Percentiles rank a stretch among this genome's conserved stretches.
Evolutionary conservation across 2,888 invertebrate genomes (phyloP).

Genomic region (Polyommatus icarus): DNA sequence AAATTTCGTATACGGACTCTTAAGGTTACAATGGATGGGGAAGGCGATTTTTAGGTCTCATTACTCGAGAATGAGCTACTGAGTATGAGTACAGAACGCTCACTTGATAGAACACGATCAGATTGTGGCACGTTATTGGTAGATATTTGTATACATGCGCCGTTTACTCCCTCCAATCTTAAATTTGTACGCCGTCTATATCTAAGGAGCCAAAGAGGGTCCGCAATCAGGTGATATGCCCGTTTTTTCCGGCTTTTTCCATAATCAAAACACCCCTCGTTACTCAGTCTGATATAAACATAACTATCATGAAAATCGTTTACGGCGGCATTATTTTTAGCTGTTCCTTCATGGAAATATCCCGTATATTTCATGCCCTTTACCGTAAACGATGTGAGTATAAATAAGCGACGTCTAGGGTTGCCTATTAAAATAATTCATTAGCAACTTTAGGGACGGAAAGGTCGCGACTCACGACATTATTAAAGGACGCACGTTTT

Average conservation of each 20-base stretch:
- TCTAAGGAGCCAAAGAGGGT: neutral
- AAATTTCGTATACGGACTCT: too few relatives aligned
- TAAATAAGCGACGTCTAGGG: conserved; percentile 23
- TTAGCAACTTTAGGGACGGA: conserved; percentile 2
- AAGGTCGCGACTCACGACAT: neutral
- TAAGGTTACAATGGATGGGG: too few relatives aligned
- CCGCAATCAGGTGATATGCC: neutral
- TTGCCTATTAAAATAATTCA: conserved; percentile 16
- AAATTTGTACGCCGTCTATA: neutral
- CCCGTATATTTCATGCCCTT: conserved; percentile 12
- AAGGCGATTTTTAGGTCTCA: too few relatives aligned
- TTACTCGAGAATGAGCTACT: too few relatives aligned
- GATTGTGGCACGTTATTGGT: too few relatives aligned
- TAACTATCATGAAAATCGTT: conserved; percentile 1
- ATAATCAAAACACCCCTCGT: conserved; percentile 1
- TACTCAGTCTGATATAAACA: neutral
- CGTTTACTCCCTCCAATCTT: neutral
- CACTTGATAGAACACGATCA: too few relatives aligned
- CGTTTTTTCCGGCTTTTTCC: neutral
- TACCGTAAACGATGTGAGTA: conserved; percentile 10
- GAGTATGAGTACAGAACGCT: too few relatives aligned
- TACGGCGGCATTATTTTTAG: conserved; percentile 2
- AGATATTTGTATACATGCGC: too few relatives aligned
- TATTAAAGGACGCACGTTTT: neutral
- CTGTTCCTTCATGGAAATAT: neutral